phyloP scores from a whole-genome alignment of 2,113 vertebrate genomes.

The Pycnonotus jocosus region DNA sequence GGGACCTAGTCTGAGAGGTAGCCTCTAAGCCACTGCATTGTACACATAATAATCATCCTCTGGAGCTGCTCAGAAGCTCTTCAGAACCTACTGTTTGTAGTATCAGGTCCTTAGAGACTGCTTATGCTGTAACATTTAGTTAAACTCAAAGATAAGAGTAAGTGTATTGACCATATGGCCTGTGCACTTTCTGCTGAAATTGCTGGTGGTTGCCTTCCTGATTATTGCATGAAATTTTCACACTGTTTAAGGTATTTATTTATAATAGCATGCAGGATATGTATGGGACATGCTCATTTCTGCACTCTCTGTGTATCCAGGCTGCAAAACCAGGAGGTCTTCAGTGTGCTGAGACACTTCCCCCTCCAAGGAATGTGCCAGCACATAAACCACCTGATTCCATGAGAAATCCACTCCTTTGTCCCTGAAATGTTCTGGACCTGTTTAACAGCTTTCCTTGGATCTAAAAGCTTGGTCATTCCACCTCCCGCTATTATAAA shows the following conservation, averaged over 20 bases:
- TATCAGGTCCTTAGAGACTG: neutral
- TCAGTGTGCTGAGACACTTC: neutral
- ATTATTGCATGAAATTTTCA: neutral
- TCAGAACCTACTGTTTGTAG: neutral
- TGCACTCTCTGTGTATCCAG: neutral
- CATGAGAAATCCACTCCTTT: neutral
- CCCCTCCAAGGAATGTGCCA: neutral
- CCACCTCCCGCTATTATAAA: neutral
- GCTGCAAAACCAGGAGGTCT: neutral
- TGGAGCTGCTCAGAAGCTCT: neutral
- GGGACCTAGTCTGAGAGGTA: neutral
- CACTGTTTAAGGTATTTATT: neutral
- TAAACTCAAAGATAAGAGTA: neutral
- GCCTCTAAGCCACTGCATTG: neutral
- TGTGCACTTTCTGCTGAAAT: neutral
- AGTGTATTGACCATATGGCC: neutral
- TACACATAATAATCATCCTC: neutral
- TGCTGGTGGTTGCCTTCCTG: neutral
- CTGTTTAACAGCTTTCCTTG: neutral
- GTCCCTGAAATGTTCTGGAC: neutral
- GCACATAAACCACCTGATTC: neutral
- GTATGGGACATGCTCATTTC: neutral
- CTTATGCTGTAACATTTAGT: neutral
- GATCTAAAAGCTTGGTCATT: neutral
- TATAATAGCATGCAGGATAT: neutral